These are phyloP conservation scores for Ephialtes manifestator DNA, from an alignment of 2,888 invertebrate genomes.

Conservation along the genomic window DNA sequence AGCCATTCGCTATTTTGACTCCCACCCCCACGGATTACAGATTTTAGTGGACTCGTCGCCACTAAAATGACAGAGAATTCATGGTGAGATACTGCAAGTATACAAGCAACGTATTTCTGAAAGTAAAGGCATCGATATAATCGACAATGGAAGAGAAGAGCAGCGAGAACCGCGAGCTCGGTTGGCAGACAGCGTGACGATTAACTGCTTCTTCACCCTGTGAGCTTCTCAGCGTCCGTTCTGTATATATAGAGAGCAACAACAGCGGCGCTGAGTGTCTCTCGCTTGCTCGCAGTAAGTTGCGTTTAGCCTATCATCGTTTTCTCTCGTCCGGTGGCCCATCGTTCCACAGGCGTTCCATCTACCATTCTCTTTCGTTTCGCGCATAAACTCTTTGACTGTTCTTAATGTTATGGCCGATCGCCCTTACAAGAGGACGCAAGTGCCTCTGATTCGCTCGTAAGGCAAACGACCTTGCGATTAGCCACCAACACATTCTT, in stretches of 20 bases:
- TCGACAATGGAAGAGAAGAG: slow-evolving; percentile 33
- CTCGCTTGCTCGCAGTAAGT: neutral
- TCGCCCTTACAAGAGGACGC: neutral
- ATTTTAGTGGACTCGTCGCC: no score
- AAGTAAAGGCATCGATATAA: neutral
- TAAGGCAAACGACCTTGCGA: neutral
- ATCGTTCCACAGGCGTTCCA: slow-evolving; percentile 19
- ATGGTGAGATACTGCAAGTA: slow-evolving; percentile 5
- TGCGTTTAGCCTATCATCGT: slow-evolving; percentile 53
- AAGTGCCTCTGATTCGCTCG: neutral
- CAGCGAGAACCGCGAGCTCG: slow-evolving; percentile 65
- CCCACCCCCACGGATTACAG: no score
- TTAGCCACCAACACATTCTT: neutral
- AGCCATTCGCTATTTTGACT: no score
- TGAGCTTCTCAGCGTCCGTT: slow-evolving; percentile 2
- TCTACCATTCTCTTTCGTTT: slow-evolving; percentile 24
- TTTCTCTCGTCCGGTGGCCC: slow-evolving; percentile 38
- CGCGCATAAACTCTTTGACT: slow-evolving; percentile 1
- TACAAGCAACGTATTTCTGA: neutral
- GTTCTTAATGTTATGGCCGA: neutral
- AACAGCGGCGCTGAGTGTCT: neutral
- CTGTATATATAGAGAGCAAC: neutral
- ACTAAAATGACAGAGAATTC: no score
- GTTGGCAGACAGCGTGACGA: slow-evolving; percentile 80
- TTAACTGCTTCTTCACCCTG: slow-evolving; percentile 73